Base-by-base conservation (phyloP, 2,797 vertebrate genomes). In the Ctenopoma multispine region DNA sequence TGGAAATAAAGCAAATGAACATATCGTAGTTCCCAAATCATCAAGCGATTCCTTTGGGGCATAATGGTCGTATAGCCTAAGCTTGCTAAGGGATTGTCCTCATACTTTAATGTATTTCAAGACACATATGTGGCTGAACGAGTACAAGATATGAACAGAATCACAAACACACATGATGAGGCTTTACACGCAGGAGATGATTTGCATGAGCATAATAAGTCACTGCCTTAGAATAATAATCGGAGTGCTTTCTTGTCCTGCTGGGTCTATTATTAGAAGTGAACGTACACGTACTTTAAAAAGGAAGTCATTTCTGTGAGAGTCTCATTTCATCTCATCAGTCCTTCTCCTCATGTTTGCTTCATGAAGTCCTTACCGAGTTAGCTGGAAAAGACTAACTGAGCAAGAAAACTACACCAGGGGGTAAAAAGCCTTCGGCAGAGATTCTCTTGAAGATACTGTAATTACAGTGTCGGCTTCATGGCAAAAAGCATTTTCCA, bases 361-460 rank as follows among this genome's bases (percentile, higher is more conserved):
- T 47, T 46, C 23, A 56, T 27, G 40, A 40, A 51, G 54, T 72
- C 53, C 2, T 29, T 57, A 17, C 29, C 23, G 8, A 54, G 57
- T 46, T 17, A 21, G 36, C 20, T 17, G 18, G 31, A 72, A 71
- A 62, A 49, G 36, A 17, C 20, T 36, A 41, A 38, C 34, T 17
- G 34, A 55, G 21, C 10, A 62, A 5, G 44, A 31, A 62, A 36
- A 47, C 15, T 36, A 54, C 54, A 46, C 58, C 18, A 9, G 63
- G 60, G 57, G 62, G 48, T 65, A 85, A 80, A 79, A 77, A 50
- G 51, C 63, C 34, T 56, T 43, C 62, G 55, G 67, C 59, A 43
- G 48, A 75, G 80, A 67, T 76, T 75, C 57, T 78, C 69, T 67
- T 68, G n/a, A 51, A 82, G 80, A 85, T 83, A 82, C 80, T 74